phyloP scores from a whole-genome alignment of 2,113 vertebrate species.

The Choloepus hoffmanni region DNA sequence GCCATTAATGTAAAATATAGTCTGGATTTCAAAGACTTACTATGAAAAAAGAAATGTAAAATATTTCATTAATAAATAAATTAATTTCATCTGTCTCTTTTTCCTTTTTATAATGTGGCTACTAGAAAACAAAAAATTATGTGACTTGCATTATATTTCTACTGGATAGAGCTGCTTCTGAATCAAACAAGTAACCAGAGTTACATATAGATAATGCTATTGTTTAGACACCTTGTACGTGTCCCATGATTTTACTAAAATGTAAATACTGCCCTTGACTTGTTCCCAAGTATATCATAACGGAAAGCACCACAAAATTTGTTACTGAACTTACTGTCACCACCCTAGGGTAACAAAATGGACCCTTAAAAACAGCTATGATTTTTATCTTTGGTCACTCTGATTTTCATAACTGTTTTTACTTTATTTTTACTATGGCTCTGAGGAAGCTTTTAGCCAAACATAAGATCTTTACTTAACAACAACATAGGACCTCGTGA shows the following conservation, averaged over 20 bases:
- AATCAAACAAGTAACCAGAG: background rate
- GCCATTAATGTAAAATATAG: background rate
- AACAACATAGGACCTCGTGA: fast-evolving
- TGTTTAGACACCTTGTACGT: background rate
- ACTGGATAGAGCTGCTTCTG: background rate
- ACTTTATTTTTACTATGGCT: background rate
- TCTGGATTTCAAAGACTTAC: background rate
- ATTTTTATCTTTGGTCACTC: background rate
- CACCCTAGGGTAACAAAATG: background rate
- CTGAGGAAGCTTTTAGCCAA: background rate
- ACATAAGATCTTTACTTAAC: background rate
- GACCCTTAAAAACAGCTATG: background rate
- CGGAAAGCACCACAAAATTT: background rate
- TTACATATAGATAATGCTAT: background rate
- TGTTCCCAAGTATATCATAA: background rate
- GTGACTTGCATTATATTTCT: background rate
- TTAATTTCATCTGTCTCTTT: background rate
- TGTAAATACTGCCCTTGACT: background rate
- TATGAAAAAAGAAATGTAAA: background rate
- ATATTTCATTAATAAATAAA: background rate
- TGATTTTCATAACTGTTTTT: slow-evolving; percentile 4
- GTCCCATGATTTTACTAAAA: slow-evolving; percentile 28
- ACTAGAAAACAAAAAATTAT: background rate
- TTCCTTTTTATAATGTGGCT: background rate
- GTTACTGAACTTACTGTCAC: background rate